phyloP scores from a whole-genome alignment of 37 sponge, comb jelly and placozoan species.

The Beroe forskalii region DNA sequence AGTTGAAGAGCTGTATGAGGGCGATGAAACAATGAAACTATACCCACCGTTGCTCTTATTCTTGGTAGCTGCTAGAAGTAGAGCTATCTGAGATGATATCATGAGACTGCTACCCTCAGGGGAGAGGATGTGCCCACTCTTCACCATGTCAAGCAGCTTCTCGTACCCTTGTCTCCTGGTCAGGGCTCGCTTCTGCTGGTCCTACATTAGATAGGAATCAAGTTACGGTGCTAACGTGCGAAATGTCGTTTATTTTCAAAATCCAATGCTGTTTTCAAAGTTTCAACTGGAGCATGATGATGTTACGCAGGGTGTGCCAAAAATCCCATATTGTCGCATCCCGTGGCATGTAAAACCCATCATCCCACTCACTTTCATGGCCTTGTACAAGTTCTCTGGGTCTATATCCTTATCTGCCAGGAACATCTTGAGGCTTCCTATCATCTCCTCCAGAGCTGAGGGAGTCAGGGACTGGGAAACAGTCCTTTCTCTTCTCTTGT shows the following conservation, averaged over 20 bases:
- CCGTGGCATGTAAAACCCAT: too few relatives aligned
- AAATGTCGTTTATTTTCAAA: too few relatives aligned
- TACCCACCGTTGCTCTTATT: slow-evolving; percentile 6
- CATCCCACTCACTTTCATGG: slow-evolving; percentile 24
- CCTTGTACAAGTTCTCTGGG: slow-evolving; percentile 48
- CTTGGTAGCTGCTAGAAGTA: slow-evolving; percentile 28
- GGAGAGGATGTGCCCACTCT: neutral
- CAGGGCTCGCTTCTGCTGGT: slow-evolving; percentile 49
- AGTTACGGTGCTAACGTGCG: too few relatives aligned
- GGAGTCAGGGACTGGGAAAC: slow-evolving; percentile 53
- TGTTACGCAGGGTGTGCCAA: too few relatives aligned
- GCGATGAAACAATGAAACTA: neutral
- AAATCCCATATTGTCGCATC: neutral
- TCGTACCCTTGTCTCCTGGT: slow-evolving; percentile 49
- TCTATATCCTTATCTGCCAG: slow-evolving; percentile 5
- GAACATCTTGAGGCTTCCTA: slow-evolving; percentile 9
- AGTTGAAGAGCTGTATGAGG: too few relatives aligned
- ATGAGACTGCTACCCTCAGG: neutral
- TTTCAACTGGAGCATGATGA: too few relatives aligned
- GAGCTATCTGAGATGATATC: slow-evolving; percentile 17
- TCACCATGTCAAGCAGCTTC: slow-evolving; percentile 38
- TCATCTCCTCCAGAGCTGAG: slow-evolving; percentile 41
- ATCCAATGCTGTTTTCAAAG: too few relatives aligned
- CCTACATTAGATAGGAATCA: too few relatives aligned
- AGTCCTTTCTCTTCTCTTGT: slow-evolving; percentile 34